Evolutionary conservation across 2,797 vertebrate genomes (phyloP), one percentile per base, ranked within the genome.

Genomic region (Coranthus polyacanthus): DNA sequence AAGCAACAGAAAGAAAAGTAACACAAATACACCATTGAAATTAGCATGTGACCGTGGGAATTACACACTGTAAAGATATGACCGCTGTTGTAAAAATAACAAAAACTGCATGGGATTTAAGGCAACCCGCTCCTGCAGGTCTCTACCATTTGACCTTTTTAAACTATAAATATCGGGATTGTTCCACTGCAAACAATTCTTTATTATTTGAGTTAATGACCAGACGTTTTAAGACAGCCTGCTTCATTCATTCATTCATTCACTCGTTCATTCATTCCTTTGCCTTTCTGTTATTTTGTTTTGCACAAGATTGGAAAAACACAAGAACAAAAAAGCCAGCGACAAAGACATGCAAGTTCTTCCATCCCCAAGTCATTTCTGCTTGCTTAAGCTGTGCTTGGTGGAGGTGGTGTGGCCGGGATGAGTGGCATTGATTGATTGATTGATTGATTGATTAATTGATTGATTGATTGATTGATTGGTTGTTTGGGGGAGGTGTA

Each of bases 331-430:
- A 88, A 9, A 32, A 90, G 90, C 87, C 89, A 90, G 86, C 82
- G 78, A 90, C 83, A 83, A 90, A 57, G 65, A 88, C 92, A 95
- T 94, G 92, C 91, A 92, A 87, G 60, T 89, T 92, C 83, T 87
- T 93, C 90, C 86, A 82, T 90, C 91, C 78, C 78, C 78, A 88
- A 90, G 88, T 93, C 90, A 78, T 88, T 91, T 91, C 82, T 87
- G 88, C 80, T 90, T 83, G 86, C 85, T 89, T 86, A 89, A 90
- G 85, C 78, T 90, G 87, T 86, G 86, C 85, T 84, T 80, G 89
- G 75, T 82, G 85, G 81, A 80, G 78, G 29, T 32, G 29, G 3
- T 32, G 29, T 9, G 29, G 8, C 29, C 29, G 66, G 79, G 83
- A 79, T 41, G 52, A 56, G 73, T 55, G 70, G 79, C 68, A 54